Evolutionary conservation across 2,797 vertebrate genomes (phyloP), one percentile per base, ranked within the genome.

Genomic region (Lepus townsendii): DNA sequence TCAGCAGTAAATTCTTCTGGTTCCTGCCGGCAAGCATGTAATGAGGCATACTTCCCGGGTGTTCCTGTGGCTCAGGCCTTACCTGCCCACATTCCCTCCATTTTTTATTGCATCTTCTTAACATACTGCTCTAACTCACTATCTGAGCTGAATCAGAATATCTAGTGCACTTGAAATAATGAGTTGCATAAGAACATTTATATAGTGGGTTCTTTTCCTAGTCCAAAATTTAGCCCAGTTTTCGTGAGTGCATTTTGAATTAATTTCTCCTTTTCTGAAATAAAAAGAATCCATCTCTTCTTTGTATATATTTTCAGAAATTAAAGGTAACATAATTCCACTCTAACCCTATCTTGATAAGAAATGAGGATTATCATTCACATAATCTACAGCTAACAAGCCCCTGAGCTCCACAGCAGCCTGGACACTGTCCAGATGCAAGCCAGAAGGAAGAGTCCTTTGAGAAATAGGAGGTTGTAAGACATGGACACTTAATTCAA

Each of bases 231-330:
- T 65, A 86, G 89, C 66, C 32, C 52, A 20, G 7, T 88, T 90
- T 95, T 88, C 66, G 88, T 86, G 47, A 10, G 78, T 88, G 22
- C 22, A 60, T 90, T 96, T 83, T 91, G 52, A 60, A 77, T 65
- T 92, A 89, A 10, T 82, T 92, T 93, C 73, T 69, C 73, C 68
- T 65, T 26, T 90, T 93, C 82, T 90, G 73, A 90, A 63, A 88
- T 89, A 35, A 57, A 90, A 94, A 91, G 91, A 1, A 32, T 38
- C 38, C 30, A 6, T 90, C 52, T 90, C 32, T 72, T 88, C 32
- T 91, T 95, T 88, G 72, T n/a, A 52, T 24, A 71, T 24, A 83
- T 68, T 13, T 77, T 83, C 71, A 84, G 24, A 91, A 89, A 86
- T 76, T 86, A 50, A 94, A 66, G 26, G 24, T 54, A 87, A 27